phyloP scores from a whole-genome alignment of 1,140 invertebrate species.

The Meloidogyne hapla region DNA sequence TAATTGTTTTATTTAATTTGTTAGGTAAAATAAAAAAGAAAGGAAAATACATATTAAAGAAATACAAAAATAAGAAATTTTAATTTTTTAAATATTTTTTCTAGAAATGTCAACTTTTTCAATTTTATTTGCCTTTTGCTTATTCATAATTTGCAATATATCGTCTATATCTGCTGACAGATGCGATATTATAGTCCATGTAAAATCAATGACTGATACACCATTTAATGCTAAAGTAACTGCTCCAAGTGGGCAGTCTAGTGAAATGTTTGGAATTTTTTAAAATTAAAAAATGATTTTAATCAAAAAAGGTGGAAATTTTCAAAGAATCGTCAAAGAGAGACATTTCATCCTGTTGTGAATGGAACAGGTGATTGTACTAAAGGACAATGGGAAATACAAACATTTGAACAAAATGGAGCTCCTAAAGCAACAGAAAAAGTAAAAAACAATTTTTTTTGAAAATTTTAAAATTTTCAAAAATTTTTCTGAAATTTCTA shows the following conservation, averaged over 20 bases:
- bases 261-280: slow-evolving; percentile 2
- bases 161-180: not conserved
- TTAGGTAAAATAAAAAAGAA: no score
- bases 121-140: no score
- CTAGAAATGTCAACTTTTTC: no score
- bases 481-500: no score
- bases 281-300: not conserved
- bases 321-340: slow-evolving; percentile 12
- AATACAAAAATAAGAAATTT: no score
- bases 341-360: slow-evolving; percentile 11
- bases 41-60: no score
- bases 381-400: slow-evolving; percentile 8
- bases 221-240: slow-evolving; percentile 7
- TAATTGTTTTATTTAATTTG: no score
- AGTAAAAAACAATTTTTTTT: not conserved
- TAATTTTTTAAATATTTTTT: no score
- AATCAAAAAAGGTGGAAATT: slow-evolving; percentile 5
- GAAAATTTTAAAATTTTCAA: no score
- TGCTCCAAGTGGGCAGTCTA: slow-evolving; percentile 8
- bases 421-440: slow-evolving; percentile 1
- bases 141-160: no score
- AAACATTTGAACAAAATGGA: slow-evolving; percentile 8
- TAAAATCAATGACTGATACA: slow-evolving; percentile 9
- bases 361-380: slow-evolving; percentile 15
- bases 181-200: slow-evolving; percentile 17